These are phyloP conservation scores for Scyliorhinus canicula DNA, from an alignment of 2,797 vertebrate species.

Conservation along the genomic window DNA sequence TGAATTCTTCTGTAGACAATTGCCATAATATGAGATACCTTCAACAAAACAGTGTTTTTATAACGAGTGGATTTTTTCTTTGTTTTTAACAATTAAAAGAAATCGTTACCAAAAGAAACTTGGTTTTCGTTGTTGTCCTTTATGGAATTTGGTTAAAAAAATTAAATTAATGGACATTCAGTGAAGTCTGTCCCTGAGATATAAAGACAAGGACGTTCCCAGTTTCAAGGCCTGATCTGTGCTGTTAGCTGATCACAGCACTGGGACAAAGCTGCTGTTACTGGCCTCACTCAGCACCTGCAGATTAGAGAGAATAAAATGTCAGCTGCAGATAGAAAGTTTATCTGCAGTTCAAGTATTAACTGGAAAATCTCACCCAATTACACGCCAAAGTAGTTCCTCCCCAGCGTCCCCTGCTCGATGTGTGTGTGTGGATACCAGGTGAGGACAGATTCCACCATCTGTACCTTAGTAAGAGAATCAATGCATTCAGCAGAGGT, in stretches of 20 bases:
- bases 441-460: neutral
- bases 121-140: neutral
- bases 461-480: neutral
- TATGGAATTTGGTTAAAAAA: neutral
- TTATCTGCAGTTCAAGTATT: neutral
- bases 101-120: slow-evolving; percentile 9
- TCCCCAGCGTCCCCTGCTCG: neutral
- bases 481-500: neutral
- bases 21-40: neutral
- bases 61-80: slow-evolving; percentile 2
- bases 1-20: slow-evolving; percentile 13
- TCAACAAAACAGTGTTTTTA: slow-evolving; percentile 4
- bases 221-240: neutral
- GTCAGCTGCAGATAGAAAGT: neutral
- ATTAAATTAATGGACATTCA: neutral
- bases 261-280: neutral
- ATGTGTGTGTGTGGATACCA: neutral
- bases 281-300: neutral
- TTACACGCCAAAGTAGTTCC: neutral
- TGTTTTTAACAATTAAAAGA: slow-evolving; percentile 15
- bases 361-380: neutral
- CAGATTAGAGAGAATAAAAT: neutral
- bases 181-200: neutral
- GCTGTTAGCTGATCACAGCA: neutral
- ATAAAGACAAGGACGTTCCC: no score